Evolutionary conservation across 2,888 invertebrate genomes (phyloP).

Genomic region (Pterostichus madidus): DNA sequence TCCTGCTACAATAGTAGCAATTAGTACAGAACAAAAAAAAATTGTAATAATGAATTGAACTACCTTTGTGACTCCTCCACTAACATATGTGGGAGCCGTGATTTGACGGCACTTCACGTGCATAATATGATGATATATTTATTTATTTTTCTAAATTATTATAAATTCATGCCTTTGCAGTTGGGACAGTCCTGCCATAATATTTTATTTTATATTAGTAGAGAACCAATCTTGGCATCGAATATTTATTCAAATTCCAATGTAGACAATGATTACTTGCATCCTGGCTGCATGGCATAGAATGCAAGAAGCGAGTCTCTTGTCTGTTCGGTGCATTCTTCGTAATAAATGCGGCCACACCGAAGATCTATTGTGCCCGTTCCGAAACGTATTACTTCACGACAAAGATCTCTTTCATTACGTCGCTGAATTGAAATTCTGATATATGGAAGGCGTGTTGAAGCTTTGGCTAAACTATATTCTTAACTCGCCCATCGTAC

Average conservation of each 20-base stretch:
- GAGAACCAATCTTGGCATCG: neutral
- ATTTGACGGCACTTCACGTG: too few species aligned
- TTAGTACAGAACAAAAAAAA: too few species aligned
- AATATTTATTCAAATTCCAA: conserved; percentile 2
- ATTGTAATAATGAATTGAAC: too few species aligned
- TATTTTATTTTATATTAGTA: too few species aligned
- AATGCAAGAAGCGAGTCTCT: conserved; percentile 15
- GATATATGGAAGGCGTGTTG: conserved; percentile 55
- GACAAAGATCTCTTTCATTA: conserved; percentile 64
- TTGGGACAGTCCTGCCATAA: too few species aligned
- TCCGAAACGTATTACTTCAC: conserved; percentile 54
- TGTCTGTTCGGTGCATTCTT: conserved; percentile 25
- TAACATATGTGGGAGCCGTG: too few species aligned
- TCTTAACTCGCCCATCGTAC: conserved; percentile 27
- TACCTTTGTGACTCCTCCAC: too few species aligned
- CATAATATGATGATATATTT: too few species aligned
- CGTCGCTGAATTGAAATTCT: conserved; percentile 58
- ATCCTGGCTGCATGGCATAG: too few species aligned
- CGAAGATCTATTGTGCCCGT: conserved; percentile 54
- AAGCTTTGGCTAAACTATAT: conserved; percentile 47
- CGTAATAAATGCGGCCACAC: conserved; percentile 49
- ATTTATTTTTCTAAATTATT: too few species aligned
- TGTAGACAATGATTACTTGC: neutral
- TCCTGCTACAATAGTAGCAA: too few species aligned
- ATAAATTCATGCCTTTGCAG: too few species aligned